A percentile compares a stretch with the other conserved stretches of the same genome.
Conservation (phyloP, 2,113 vertebrate species). For the Oncorhynchus tshawytscha region DNA sequence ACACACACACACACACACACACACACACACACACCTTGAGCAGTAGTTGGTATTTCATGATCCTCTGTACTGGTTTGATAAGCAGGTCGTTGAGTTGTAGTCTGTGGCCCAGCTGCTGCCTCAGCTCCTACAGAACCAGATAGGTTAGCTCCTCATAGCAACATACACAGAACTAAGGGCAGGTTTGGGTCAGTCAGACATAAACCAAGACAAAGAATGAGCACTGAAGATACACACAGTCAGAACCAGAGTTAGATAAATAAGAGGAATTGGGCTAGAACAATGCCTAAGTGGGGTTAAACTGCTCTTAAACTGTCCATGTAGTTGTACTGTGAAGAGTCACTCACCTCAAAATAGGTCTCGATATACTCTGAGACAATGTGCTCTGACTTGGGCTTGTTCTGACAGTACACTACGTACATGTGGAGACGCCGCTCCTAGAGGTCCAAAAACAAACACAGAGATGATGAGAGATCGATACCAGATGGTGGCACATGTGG, state of each 20-base stretch:
- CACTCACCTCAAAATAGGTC: constrained; percentile 86
- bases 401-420: constrained; percentile 93
- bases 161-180: background rate
- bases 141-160: background rate
- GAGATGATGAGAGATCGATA: constrained; percentile 6
- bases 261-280: background rate
- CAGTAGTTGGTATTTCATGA: constrained; percentile 91
- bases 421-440: constrained; percentile 90
- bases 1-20: background rate
- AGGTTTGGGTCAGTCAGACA: background rate
- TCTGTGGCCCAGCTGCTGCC: constrained; percentile 85
- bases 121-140: constrained; percentile 74
- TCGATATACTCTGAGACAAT: constrained; percentile 89
- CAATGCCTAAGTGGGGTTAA: background rate
- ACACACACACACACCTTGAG: constrained; percentile 75
- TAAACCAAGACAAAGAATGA: too few relatives aligned
- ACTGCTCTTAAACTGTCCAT: too few relatives aligned
- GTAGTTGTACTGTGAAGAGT: background rate
- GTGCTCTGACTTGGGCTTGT: constrained; percentile 90
- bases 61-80: constrained; percentile 90
- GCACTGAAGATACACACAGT: background rate
- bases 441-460: constrained; percentile 21
- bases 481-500: background rate
- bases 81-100: constrained; percentile 88
- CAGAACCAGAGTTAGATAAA: background rate